A percentile compares a stretch with the other conserved stretches of the same genome.
These are phyloP conservation scores for Mugil cephalus DNA, from an alignment of 2,113 vertebrate species.

Conservation along the genomic window DNA sequence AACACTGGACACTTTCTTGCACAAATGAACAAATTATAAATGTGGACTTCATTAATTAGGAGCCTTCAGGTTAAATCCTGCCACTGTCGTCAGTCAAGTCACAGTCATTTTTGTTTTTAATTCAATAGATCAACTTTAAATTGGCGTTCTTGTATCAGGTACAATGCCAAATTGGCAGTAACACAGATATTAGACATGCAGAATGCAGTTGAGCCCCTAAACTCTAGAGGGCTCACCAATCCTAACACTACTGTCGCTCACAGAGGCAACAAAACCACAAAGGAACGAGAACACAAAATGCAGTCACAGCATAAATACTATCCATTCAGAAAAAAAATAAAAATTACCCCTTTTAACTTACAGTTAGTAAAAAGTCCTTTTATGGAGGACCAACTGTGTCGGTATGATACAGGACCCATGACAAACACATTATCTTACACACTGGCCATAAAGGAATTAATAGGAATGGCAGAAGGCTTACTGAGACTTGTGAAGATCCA, in stretches of 20 bases:
- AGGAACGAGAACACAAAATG: neutral
- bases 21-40: neutral
- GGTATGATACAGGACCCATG: too few species aligned
- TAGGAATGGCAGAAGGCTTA: neutral
- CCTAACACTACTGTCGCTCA: conserved; percentile 4
- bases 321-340: too few species aligned
- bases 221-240: conserved; percentile 41
- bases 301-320: neutral
- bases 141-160: neutral
- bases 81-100: too few species aligned
- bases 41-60: too few species aligned
- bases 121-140: neutral
- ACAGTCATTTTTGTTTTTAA: neutral
- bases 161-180: neutral
- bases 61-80: too few species aligned
- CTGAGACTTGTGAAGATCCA: neutral
- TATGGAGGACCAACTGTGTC: too few species aligned
- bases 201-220: conserved; percentile 2
- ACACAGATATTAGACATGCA: neutral
- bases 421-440: neutral
- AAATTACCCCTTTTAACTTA: too few species aligned
- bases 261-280: neutral
- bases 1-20: neutral
- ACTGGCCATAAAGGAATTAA: neutral
- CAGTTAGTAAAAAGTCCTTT: too few species aligned